Conservation (phyloP, 2,888 invertebrate species). For the Steinernema carpocapsae region DNA sequence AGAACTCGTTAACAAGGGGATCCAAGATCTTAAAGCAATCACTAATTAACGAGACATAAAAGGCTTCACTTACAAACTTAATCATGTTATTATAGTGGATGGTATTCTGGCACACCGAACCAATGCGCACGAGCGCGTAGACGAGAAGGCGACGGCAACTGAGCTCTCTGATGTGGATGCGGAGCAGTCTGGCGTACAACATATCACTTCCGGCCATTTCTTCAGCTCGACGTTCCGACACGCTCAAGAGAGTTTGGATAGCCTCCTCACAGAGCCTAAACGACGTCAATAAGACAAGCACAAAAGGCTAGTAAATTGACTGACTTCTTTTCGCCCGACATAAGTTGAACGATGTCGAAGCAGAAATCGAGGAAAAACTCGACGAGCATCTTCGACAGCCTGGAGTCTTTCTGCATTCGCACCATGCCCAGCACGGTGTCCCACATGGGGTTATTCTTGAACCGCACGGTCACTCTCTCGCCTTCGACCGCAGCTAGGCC, state of each 20-base stretch:
- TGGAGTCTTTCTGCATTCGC: not conserved
- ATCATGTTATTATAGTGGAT: slow-evolving; percentile 57
- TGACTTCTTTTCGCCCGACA: slow-evolving; percentile 55
- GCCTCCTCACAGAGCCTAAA: slow-evolving; percentile 35
- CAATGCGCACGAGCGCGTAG: slow-evolving; percentile 76
- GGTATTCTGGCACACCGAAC: slow-evolving; percentile 53
- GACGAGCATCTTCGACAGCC: slow-evolving; percentile 41
- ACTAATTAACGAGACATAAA: not conserved
- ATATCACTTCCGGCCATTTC: slow-evolving; percentile 43
- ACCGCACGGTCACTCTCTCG: not conserved
- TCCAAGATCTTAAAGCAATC: slow-evolving; percentile 51
- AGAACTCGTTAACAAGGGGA: slow-evolving; percentile 52
- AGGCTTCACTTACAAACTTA: slow-evolving; percentile 45
- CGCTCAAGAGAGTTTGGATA: slow-evolving; percentile 32
- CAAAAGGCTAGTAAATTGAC: slow-evolving; percentile 38
- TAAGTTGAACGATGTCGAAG: slow-evolving; percentile 72
- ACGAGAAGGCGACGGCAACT: slow-evolving; percentile 77
- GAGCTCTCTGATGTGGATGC: slow-evolving; percentile 63
- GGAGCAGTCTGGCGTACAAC: slow-evolving; percentile 41
- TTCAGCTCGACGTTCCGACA: slow-evolving; percentile 42
- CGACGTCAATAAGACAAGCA: not conserved
- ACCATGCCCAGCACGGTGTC: not conserved
- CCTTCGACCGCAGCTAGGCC: not conserved
- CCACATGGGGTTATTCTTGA: not conserved
- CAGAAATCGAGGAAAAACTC: slow-evolving; percentile 71